These are phyloP conservation scores for Prinia subflava DNA, from an alignment of 2,113 vertebrate genomes.

Conservation along the genomic window DNA sequence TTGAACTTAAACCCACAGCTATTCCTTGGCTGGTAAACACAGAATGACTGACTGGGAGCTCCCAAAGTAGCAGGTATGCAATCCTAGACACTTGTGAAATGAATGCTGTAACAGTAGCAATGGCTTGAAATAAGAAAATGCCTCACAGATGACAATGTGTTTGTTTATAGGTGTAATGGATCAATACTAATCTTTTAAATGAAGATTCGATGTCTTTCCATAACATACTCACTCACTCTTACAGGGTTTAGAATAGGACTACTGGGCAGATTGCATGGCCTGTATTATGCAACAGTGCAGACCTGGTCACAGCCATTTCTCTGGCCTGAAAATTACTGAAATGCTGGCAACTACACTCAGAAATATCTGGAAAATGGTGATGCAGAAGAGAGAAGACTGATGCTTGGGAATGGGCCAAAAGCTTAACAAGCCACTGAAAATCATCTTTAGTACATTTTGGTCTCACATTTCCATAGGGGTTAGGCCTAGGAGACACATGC, in stretches of 20 bases:
- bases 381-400: neutral
- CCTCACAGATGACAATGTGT: neutral
- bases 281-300: neutral
- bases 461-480: neutral
- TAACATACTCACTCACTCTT: neutral
- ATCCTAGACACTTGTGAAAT: neutral
- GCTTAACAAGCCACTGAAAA: neutral
- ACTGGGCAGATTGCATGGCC: rapidly evolving
- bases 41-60: neutral
- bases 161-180: neutral
- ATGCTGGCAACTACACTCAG: neutral
- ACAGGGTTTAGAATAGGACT: neutral
- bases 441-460: neutral
- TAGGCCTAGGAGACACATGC: neutral
- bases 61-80: neutral
- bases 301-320: neutral
- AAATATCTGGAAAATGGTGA: neutral
- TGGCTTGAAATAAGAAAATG: neutral
- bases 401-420: neutral
- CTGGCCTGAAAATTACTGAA: neutral
- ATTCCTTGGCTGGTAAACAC: neutral
- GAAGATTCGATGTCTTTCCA: neutral
- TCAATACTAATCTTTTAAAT: neutral
- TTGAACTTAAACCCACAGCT: neutral
- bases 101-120: neutral